A percentile compares a stretch with the other conserved stretches of the same genome.
These are phyloP conservation scores for Xerus inauris DNA, from an alignment of 2,113 vertebrate genomes.

Conservation along the genomic window DNA sequence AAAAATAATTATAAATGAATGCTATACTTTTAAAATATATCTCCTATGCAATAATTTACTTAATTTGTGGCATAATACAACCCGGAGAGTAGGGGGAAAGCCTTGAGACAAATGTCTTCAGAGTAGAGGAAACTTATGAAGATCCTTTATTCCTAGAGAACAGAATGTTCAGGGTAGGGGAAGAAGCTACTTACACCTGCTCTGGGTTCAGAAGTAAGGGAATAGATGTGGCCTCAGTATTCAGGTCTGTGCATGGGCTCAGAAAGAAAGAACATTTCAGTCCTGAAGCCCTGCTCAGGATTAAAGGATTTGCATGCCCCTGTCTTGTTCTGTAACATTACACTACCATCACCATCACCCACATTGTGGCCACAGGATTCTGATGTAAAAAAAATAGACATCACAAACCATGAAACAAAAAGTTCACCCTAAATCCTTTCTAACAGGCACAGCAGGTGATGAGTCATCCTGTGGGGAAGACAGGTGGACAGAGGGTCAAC, in stretches of 20 bases:
- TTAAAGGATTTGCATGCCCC: not conserved
- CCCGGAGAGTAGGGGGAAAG: not conserved
- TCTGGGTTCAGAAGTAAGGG: not conserved
- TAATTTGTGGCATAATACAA: not conserved
- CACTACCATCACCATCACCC: not conserved
- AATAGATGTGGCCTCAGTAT: not conserved
- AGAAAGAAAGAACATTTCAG: not conserved
- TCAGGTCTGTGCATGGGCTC: not conserved
- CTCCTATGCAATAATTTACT: not conserved
- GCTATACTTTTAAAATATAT: not conserved
- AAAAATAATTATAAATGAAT: no score
- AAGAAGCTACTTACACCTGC: not conserved
- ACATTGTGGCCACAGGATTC: not conserved
- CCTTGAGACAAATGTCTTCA: not conserved
- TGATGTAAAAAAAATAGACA: not conserved
- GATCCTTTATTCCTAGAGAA: not conserved
- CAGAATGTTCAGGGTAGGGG: fast-evolving
- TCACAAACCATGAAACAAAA: not conserved
- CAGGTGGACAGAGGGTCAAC: not conserved
- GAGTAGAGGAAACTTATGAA: not conserved
- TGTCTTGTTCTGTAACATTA: not conserved
- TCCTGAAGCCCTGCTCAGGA: not conserved
- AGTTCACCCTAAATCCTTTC: not conserved
- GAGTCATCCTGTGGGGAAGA: not conserved
- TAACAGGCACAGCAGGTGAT: fast-evolving